These are phyloP conservation scores for Phragmatobia fuliginosa DNA, from an alignment of 2,888 invertebrate genomes.

Conservation along the genomic window DNA sequence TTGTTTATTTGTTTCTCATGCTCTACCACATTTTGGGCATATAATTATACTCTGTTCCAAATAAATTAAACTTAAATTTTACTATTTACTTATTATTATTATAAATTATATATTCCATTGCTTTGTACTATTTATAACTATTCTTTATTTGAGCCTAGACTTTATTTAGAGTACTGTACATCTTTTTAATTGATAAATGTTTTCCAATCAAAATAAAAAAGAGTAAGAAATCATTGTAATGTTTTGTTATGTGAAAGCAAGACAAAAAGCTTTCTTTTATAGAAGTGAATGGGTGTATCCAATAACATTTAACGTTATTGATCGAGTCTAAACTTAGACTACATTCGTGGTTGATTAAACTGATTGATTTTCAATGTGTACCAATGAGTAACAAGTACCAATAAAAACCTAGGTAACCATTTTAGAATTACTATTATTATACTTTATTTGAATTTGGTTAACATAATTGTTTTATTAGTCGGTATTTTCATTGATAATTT, in stretches of 20 bases:
- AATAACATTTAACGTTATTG: not conserved
- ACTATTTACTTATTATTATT: not conserved
- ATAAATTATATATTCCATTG: too few species aligned
- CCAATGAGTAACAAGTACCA: not conserved
- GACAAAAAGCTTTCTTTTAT: not conserved
- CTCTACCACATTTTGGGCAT: conserved; percentile 48
- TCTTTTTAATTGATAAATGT: not conserved
- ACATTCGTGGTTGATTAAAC: not conserved
- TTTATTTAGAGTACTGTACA: not conserved
- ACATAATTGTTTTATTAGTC: not conserved
- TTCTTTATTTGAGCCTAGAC: not conserved
- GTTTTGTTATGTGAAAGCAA: not conserved
- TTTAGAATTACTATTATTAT: not conserved
- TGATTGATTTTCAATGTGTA: not conserved
- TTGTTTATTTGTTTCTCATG: conserved; percentile 71
- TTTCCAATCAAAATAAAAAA: not conserved
- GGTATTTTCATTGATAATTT: not conserved
- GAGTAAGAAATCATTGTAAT: not conserved
- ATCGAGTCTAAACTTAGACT: not conserved
- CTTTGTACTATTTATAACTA: not conserved
- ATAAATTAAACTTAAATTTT: not conserved
- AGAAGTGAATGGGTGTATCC: not conserved
- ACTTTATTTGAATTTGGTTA: not conserved
- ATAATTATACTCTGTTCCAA: not conserved
- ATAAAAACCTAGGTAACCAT: not conserved